These are phyloP conservation scores for Vidua macroura DNA, from an alignment of 2,113 vertebrate species.

Conservation along the genomic window DNA sequence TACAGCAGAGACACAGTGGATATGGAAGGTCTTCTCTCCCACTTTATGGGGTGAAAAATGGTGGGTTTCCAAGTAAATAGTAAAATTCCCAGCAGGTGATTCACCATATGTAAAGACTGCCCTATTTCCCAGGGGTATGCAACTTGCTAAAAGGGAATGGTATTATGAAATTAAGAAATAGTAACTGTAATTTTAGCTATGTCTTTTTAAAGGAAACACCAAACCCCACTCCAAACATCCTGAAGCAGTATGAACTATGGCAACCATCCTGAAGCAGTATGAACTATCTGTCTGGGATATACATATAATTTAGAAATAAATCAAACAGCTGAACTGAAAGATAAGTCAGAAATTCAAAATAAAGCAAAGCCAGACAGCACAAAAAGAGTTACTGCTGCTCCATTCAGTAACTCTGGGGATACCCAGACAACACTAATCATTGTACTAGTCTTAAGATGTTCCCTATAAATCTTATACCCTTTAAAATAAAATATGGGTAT, in stretches of 20 bases:
- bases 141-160: not conserved
- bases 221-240: not conserved
- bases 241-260: not conserved
- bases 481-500: slow-evolving; percentile 25
- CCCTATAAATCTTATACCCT: not conserved
- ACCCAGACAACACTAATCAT: not conserved
- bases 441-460: not conserved
- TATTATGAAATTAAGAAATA: not conserved
- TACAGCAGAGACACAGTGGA: not conserved
- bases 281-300: not conserved
- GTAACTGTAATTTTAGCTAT: not conserved
- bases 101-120: not conserved
- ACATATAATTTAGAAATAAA: not conserved
- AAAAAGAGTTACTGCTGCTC: not conserved
- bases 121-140: not conserved
- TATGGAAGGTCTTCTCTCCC: not conserved
- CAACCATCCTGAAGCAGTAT: not conserved
- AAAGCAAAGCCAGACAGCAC: not conserved
- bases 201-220: not conserved
- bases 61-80: not conserved
- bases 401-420: not conserved
- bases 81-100: not conserved
- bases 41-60: not conserved
- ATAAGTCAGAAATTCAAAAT: not conserved
- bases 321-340: not conserved